phyloP scores from a whole-genome alignment of 2,888 invertebrate genomes.

The Plebejus argus region DNA sequence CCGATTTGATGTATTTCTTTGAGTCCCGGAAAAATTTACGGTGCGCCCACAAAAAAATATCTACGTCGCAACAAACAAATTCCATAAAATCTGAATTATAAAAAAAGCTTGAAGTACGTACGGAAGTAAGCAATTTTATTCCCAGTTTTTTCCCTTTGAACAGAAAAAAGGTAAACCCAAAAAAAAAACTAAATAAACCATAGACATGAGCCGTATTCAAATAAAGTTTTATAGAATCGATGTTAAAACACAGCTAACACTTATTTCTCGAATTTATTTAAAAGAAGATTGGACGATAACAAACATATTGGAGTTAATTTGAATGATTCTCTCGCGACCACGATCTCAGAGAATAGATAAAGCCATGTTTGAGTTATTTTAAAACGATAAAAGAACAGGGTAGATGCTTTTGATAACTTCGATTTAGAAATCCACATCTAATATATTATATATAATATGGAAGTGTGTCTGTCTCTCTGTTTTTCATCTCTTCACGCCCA shows the following conservation, averaged over 20 bases:
- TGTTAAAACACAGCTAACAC: conserved; percentile 15
- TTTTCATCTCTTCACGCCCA: too few relatives aligned
- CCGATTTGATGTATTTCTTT: too few relatives aligned
- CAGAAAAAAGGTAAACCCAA: not conserved
- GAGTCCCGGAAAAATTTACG: too few relatives aligned
- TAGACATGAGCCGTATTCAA: not conserved
- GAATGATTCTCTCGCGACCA: conserved; percentile 40
- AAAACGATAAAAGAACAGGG: not conserved
- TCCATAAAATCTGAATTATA: too few relatives aligned
- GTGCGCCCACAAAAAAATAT: too few relatives aligned
- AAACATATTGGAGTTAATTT: conserved; percentile 54
- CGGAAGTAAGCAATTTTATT: not conserved
- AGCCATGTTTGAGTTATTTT: not conserved
- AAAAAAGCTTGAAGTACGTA: too few relatives aligned
- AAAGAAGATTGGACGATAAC: conserved; percentile 37
- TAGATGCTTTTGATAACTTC: too few relatives aligned
- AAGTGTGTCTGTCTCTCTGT: too few relatives aligned
- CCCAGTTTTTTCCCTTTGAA: not conserved
- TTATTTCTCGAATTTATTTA: conserved; percentile 32
- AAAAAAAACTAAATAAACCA: not conserved
- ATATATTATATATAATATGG: too few relatives aligned
- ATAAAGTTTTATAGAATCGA: conserved; percentile 13
- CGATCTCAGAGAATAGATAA: conserved; percentile 17
- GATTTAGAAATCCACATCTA: too few relatives aligned
- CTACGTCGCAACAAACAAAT: too few relatives aligned